phyloP scores from a whole-genome alignment of 2,888 invertebrate species.

The Spilosoma lubricipeda region DNA sequence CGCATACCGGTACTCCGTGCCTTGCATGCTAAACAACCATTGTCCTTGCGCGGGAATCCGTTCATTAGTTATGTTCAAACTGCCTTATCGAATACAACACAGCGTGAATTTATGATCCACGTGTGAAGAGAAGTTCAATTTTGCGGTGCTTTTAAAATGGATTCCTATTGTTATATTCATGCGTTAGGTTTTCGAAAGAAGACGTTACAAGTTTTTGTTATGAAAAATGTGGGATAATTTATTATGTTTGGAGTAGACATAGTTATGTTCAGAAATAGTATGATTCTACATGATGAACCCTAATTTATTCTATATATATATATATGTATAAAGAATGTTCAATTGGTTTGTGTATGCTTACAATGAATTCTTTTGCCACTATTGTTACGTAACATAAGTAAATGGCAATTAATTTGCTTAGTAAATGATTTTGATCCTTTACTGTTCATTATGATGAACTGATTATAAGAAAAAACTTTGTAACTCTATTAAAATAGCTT shows the following conservation, averaged over 20 bases:
- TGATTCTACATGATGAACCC: too few species aligned
- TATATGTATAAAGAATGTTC: too few species aligned
- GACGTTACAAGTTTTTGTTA: neutral
- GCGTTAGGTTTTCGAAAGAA: neutral
- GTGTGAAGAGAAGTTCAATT: slow-evolving; percentile 5
- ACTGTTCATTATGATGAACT: neutral
- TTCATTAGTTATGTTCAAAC: slow-evolving; percentile 54
- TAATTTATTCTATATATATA: too few species aligned
- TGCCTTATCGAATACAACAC: slow-evolving; percentile 39
- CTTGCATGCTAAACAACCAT: slow-evolving; percentile 57
- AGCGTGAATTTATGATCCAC: slow-evolving; percentile 42
- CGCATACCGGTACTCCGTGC: slow-evolving; percentile 50
- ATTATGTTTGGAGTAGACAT: too few species aligned
- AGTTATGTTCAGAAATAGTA: too few species aligned
- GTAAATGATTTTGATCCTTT: neutral
- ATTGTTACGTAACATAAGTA: neutral
- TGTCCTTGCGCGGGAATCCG: slow-evolving; percentile 58
- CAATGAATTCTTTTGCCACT: too few species aligned
- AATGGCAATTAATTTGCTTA: neutral
- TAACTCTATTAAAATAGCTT: too few species aligned
- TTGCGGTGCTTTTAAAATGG: slow-evolving; percentile 6
- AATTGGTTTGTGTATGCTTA: too few species aligned
- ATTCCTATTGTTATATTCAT: slow-evolving; percentile 8
- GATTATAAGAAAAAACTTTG: too few species aligned
- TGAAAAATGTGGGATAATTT: too few species aligned